Percentiles rank a stretch among this genome's conserved stretches.
Evolutionary conservation across 2,888 invertebrate genomes (phyloP).

Genomic region (Amphipyra berbera): DNA sequence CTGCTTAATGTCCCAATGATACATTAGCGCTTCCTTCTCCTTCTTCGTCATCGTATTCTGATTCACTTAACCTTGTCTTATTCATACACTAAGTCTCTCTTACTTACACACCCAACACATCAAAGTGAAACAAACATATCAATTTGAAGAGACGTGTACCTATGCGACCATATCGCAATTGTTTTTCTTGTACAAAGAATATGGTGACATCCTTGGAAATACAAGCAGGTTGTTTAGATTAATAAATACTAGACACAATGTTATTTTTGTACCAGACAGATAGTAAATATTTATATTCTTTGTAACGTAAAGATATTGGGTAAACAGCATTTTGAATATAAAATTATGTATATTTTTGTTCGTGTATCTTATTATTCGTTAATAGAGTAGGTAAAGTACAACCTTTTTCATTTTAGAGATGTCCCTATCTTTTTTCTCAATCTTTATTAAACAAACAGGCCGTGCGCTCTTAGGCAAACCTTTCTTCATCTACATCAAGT

Average conservation of each 20-base stretch:
- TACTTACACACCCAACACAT: background rate
- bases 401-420: background rate
- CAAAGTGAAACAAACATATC: conserved; percentile 30
- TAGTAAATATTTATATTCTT: conserved; percentile 5
- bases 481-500: no score
- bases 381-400: background rate
- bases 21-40: background rate
- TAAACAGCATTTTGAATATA: background rate
- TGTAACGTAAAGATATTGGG: background rate
- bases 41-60: background rate
- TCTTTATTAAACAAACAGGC: no score
- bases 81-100: conserved; percentile 1
- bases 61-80: background rate
- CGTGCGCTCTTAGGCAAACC: no score
- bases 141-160: conserved; percentile 10
- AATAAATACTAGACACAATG: conserved; percentile 8
- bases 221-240: conserved; percentile 9
- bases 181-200: conserved; percentile 41
- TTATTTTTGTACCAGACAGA: conserved; percentile 14
- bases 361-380: background rate
- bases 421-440: no score
- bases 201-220: conserved; percentile 5
- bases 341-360: conserved; percentile 1
- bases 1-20: no score
- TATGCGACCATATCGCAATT: conserved; percentile 16